Percentiles rank a stretch among this genome's conserved stretches.
phyloP scores from a whole-genome alignment of 2,113 vertebrate species.

The Athene noctua region DNA sequence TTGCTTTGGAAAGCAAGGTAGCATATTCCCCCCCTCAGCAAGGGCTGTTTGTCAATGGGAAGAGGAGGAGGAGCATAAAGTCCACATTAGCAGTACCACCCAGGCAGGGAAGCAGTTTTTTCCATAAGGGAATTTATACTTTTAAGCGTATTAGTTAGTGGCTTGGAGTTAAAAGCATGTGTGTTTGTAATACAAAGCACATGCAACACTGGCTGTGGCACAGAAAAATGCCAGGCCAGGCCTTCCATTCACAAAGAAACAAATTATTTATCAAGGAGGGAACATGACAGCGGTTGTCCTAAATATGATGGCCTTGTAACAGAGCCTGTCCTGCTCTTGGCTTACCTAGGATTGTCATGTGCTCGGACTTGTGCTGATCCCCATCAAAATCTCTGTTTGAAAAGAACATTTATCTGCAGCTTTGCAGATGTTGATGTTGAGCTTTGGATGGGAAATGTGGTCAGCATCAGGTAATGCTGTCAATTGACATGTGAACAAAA shows the following conservation, averaged over 20 bases:
- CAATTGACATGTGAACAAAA: not conserved
- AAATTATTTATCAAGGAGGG: not conserved
- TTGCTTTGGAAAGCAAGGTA: not conserved
- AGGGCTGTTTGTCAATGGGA: not conserved
- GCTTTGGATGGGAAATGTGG: not conserved
- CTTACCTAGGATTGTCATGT: not conserved
- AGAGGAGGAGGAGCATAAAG: not conserved
- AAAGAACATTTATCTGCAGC: not conserved
- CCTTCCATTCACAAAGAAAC: not conserved
- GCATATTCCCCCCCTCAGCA: not conserved
- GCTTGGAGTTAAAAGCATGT: not conserved
- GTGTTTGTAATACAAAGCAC: not conserved
- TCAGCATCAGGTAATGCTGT: not conserved
- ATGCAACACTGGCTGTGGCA: not conserved
- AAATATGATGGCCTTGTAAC: not conserved
- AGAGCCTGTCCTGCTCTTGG: not conserved
- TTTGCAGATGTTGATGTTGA: not conserved
- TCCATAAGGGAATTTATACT: not conserved
- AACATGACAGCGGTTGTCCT: not conserved
- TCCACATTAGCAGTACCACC: not conserved
- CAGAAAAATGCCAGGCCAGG: not conserved
- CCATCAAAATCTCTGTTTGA: not conserved
- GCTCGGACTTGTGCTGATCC: not conserved
- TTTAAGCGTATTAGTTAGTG: not conserved
- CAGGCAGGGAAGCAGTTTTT: not conserved